Evolutionary conservation across 2,113 vertebrate genomes (phyloP).

Genomic region (Aptenodytes patagonicus): DNA sequence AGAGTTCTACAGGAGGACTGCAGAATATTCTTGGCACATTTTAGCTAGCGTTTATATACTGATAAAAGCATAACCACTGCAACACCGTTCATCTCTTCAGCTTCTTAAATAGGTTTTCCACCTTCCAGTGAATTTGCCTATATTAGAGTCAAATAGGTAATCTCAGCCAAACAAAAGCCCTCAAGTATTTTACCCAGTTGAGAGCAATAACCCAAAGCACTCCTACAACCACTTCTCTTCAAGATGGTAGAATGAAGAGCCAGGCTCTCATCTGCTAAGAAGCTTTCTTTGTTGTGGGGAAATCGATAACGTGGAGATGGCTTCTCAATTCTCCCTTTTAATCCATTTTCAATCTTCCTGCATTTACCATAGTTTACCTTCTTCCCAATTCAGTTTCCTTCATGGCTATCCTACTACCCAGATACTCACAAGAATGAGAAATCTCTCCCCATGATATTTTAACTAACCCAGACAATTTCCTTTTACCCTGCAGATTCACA

Average conservation of each 20-base stretch:
- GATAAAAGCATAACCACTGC: neutral
- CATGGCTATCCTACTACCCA: neutral
- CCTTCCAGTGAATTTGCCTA: neutral
- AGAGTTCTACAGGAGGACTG: neutral
- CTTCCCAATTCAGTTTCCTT: neutral
- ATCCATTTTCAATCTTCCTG: neutral
- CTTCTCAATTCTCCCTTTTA: neutral
- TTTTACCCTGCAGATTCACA: neutral
- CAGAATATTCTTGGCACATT: neutral
- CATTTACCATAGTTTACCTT: neutral
- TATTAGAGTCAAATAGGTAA: neutral
- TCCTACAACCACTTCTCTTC: neutral
- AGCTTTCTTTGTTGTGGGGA: neutral
- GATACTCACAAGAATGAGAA: neutral
- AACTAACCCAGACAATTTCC: neutral
- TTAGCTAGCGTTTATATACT: neutral
- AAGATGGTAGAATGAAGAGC: neutral
- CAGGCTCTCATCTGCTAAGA: neutral
- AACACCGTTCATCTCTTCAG: neutral
- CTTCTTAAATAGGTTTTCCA: neutral
- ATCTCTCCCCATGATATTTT: neutral
- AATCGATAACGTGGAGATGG: neutral
- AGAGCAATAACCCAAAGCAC: neutral
- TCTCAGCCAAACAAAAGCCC: neutral
- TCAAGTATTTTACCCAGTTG: neutral